Evolutionary conservation across 2,888 invertebrate genomes (phyloP).

Genomic region (Prosapia bicincta): DNA sequence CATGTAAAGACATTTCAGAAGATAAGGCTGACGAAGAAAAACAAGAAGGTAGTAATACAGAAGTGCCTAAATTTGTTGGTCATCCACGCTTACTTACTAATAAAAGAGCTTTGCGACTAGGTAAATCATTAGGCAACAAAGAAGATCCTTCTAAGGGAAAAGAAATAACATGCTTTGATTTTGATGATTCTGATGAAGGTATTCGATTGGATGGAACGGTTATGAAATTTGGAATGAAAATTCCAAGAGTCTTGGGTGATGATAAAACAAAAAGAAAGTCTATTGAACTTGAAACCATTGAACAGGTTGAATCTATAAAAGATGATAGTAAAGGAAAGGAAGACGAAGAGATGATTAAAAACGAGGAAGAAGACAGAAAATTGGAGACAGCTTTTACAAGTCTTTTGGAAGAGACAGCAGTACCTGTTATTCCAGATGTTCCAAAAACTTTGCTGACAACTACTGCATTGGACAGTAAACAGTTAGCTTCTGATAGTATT

Average conservation of each 20-base stretch:
- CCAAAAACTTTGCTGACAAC: constrained; percentile 46
- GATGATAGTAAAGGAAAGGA: constrained; percentile 9
- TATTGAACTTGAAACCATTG: background rate
- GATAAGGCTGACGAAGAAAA: constrained; percentile 33
- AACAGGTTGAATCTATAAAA: constrained; percentile 40
- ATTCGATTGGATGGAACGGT: constrained; percentile 52
- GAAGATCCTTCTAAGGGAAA: constrained; percentile 47
- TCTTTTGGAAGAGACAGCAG: constrained; percentile 57
- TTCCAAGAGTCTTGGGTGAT: constrained; percentile 55
- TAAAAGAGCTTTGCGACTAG: background rate
- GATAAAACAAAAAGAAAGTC: constrained; percentile 33
- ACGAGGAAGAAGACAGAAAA: constrained; percentile 33
- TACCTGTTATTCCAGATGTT: constrained; percentile 55
- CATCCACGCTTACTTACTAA: constrained; percentile 38
- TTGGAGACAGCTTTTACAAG: constrained; percentile 56
- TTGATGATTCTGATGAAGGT: constrained; percentile 69
- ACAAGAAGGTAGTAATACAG: constrained; percentile 46
- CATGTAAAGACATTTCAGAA: constrained; percentile 38
- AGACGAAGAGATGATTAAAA: constrained; percentile 33
- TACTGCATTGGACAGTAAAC: background rate
- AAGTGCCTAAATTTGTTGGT: constrained; percentile 37
- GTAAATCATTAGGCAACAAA: constrained; percentile 34
- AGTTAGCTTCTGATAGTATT: background rate
- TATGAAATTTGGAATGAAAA: constrained; percentile 58
- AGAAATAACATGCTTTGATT: constrained; percentile 71